phyloP scores from a whole-genome alignment of 2,113 vertebrate species.

The Asarcornis scutulata region DNA sequence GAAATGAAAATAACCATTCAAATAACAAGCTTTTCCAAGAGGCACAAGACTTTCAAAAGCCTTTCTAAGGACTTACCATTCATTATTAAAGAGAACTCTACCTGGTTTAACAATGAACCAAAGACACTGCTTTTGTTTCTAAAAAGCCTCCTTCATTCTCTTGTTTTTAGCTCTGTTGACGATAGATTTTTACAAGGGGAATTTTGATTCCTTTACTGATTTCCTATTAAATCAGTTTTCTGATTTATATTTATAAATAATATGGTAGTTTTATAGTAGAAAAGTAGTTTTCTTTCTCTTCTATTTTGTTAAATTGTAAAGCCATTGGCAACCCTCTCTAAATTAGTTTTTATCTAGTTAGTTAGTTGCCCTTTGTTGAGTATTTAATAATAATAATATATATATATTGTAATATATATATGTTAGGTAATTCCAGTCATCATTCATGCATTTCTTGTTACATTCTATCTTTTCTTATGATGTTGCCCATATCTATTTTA shows the following conservation, averaged over 20 bases:
- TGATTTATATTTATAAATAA: not conserved
- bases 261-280: too few species aligned
- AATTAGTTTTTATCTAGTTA: not conserved
- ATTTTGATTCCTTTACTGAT: not conserved
- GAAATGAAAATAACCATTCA: not conserved
- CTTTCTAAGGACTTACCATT: not conserved
- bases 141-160: not conserved
- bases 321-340: not conserved
- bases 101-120: not conserved
- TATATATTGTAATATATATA: not conserved
- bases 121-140: not conserved
- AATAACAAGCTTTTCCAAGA: not conserved
- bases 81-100: not conserved
- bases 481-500: not conserved
- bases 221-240: not conserved
- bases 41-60: not conserved
- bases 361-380: not conserved
- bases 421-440: not conserved
- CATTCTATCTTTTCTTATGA: not conserved
- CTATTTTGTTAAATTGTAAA: not conserved
- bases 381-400: not conserved
- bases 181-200: not conserved
- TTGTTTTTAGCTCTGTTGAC: not conserved
- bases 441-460: not conserved
- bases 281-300: not conserved